Base-by-base conservation (phyloP, 1,140 invertebrate genomes). In the Matsumurasca onukii region DNA sequence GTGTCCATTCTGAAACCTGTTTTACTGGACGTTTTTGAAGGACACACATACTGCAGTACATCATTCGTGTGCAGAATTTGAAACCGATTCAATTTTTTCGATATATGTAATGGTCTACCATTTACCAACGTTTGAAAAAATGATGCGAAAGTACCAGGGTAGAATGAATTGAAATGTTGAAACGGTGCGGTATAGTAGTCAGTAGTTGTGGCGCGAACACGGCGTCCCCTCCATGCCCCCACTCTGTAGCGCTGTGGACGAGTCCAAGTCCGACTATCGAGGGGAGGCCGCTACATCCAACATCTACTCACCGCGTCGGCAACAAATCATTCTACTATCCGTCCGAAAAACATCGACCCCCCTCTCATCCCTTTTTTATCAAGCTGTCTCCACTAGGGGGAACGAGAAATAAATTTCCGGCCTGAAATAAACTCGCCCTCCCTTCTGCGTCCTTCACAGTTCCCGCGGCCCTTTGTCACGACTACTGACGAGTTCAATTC, bases 341-440 rank as follows among this genome's bases (percentile, higher is more conserved):
- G 12, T 5, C 49, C 49, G 12, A 22, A 52, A 52, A 52, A 52
- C 49, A 52, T 52, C 49, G 12, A 12, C 13, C 22, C 5, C 22
- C 49, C 9, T 5, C 9, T 12, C 49, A 9, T 5, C 49, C 20
- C 49, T 52, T 52, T 52, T 52, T 52, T 52, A 52, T 52, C 9
- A 20, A 52, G 49, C 49, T 52, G 49, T 20, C 9, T 52, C 22
- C 5, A 22, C 49, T 22, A 22, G 3, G 49, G 49, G 49, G 49
- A 20, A 24, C 3, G 9, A 3, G 49, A 52, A 52, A 52, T 52
- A 52, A 52, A 52, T 52, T 52, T 52, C 49, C 49, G 49, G 49
- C 49, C 49, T 22, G 49, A 52, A 52, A 52, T 52, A 52, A 52
- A 52, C 49, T 52, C 49, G 22, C 49, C 49, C 49, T 24, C 12